These are phyloP conservation scores for Graphium colonna DNA, from an alignment of 2,888 invertebrate genomes.

Conservation along the genomic window DNA sequence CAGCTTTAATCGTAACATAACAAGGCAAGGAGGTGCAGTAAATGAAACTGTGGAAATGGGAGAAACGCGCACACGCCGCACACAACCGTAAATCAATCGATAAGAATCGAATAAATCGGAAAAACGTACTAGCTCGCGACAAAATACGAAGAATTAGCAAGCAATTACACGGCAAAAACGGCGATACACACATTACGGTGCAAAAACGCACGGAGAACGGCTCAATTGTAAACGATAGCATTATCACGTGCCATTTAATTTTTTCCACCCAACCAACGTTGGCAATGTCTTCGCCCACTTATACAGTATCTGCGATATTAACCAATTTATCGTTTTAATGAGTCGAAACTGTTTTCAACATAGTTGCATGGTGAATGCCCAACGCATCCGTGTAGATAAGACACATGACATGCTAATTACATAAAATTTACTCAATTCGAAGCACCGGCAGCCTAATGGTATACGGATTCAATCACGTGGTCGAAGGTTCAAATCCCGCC, in stretches of 20 bases:
- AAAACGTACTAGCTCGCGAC: conserved; percentile 38
- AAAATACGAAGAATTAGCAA: conserved; percentile 47
- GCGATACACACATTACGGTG: conserved; percentile 39
- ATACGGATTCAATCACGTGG: too few species aligned
- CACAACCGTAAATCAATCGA: conserved; percentile 47
- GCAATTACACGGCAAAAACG: conserved; percentile 55
- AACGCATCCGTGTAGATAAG: conserved; percentile 14
- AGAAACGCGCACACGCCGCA: conserved; percentile 37
- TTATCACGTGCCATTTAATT: conserved; percentile 44
- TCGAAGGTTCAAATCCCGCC: too few species aligned
- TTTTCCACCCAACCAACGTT: too few species aligned
- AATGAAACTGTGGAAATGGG: conserved; percentile 23
- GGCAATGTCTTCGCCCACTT: conserved; percentile 17
- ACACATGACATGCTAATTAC: conserved; percentile 12
- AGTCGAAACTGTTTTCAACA: conserved; percentile 15
- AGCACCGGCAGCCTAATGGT: not conserved
- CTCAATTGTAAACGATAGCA: conserved; percentile 56
- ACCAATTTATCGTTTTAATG: conserved; percentile 15
- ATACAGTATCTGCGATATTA: conserved; percentile 10
- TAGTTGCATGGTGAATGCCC: conserved; percentile 6
- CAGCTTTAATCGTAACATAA: conserved; percentile 19
- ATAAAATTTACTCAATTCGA: conserved; percentile 13
- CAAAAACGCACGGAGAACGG: conserved; percentile 48
- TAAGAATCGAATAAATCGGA: conserved; percentile 43
- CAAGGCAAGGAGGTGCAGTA: conserved; percentile 19